Base-by-base conservation (phyloP, 2,797 vertebrate genomes). In the Sebastes steindachneri region DNA sequence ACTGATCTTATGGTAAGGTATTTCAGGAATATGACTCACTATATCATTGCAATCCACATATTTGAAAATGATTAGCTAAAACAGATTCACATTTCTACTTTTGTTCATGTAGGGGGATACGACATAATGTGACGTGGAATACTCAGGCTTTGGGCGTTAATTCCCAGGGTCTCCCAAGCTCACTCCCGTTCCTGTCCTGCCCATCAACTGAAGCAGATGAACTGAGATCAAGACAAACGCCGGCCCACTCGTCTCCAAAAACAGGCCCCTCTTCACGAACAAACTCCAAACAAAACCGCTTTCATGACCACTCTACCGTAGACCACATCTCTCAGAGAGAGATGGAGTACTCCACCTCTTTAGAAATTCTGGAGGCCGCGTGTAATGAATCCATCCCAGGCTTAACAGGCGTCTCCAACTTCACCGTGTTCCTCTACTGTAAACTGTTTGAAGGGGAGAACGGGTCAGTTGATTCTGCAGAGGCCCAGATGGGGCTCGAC, bases 351-450 rank as follows among this genome's bases (percentile, higher is more conserved):
- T 81, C 58, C 71, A 85, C 82, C 80, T 96, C 83, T 0, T 74
- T 87, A 33, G 92, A 97, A 90, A 96, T 95, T 66, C 89, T 97
- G 89, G 97, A 98, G 88, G 96, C 97, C 15, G 96, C 96, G 3
- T 98, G 97, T 67, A 96, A 97, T 59, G 95, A 96, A 26, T 94
- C 96, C 21, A 94, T 96, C 72, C 95, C 96, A 0, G 95, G 94
- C 25, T 84, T 97, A 58, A 96, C 95, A 0, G 96, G 96, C 0
- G 92, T 97, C 80, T 97, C 97, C 78, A 97, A 97, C 95, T 98
- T 98, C 93, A 97, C 97, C 0, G 93, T 97, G 55, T 96, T 97
- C 79, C 95, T 98, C 77, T 96, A 97, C 87, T 98, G 97, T 91
- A 97, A 97, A 88, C 94, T 97, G 21, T 94, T 95, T 79, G 96